Evolutionary conservation across 1,140 invertebrate genomes (phyloP).

Genomic region (Drosophila lacteicornis): DNA sequence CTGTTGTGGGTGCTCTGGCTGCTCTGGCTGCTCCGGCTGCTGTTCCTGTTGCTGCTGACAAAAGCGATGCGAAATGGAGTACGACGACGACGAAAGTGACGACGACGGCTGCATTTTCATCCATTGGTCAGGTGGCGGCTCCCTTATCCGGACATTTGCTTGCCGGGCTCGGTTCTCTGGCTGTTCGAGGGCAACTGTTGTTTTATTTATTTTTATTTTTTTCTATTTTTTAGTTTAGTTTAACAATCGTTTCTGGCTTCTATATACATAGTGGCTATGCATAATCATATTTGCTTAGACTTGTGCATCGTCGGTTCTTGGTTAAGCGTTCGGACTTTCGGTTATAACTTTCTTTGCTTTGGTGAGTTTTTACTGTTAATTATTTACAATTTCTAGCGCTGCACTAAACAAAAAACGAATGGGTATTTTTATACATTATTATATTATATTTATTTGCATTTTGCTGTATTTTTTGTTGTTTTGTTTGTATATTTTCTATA

Average conservation of each 20-base stretch:
- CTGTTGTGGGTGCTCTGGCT: slow-evolving; percentile 22
- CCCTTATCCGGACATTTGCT: slow-evolving; percentile 81
- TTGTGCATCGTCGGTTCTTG: slow-evolving; percentile 46
- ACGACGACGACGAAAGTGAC: slow-evolving; percentile 80
- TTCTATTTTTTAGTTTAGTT: slow-evolving; percentile 23
- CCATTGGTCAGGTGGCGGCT: slow-evolving; percentile 78
- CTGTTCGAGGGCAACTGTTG: neutral
- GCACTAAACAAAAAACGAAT: slow-evolving; percentile 57
- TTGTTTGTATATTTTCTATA: slow-evolving; percentile 2
- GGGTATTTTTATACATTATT: slow-evolving; percentile 16
- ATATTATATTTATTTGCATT: slow-evolving; percentile 6
- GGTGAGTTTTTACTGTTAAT: slow-evolving; percentile 72
- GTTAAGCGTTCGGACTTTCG: slow-evolving; percentile 28
- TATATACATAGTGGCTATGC: slow-evolving; percentile 71
- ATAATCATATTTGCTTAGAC: slow-evolving; percentile 45
- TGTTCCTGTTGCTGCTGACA: slow-evolving; percentile 56
- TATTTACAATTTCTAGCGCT: slow-evolving; percentile 75
- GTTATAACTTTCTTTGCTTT: slow-evolving; percentile 63
- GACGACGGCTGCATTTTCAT: slow-evolving; percentile 85
- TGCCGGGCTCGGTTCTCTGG: slow-evolving; percentile 59
- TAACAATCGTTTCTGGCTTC: slow-evolving; percentile 32
- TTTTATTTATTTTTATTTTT: neutral
- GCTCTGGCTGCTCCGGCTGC: slow-evolving; percentile 37
- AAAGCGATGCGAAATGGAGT: slow-evolving; percentile 81
- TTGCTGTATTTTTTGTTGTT: slow-evolving; percentile 10